Percentiles rank a stretch among this genome's conserved stretches.
These are phyloP conservation scores for Ctenochaetus hawaiiensis DNA, from an alignment of 2,797 vertebrate genomes.

Conservation along the genomic window DNA sequence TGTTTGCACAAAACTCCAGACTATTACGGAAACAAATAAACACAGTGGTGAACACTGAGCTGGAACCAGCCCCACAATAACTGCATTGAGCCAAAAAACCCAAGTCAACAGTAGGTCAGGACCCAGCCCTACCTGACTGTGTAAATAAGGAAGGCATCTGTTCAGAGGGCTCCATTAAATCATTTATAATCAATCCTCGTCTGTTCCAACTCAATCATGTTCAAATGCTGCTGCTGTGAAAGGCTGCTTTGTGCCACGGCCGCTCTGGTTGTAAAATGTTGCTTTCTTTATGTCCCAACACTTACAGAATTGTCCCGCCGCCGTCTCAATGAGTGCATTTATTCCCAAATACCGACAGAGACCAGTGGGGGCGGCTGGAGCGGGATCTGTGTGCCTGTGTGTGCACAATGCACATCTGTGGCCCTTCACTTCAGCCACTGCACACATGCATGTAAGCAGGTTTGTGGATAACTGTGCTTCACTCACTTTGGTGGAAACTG, in stretches of 20 bases:
- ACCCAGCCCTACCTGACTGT: conserved; percentile 63
- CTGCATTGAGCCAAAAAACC: conserved; percentile 61
- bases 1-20: conserved; percentile 19
- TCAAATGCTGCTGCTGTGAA: conserved; percentile 75
- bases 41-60: conserved; percentile 14
- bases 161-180: conserved; percentile 59
- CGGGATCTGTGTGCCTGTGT: conserved; percentile 42
- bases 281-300: conserved; percentile 87
- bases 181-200: conserved; percentile 72
- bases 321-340: conserved; percentile 83
- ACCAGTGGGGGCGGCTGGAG: conserved; percentile 60
- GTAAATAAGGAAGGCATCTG: conserved; percentile 70
- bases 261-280: conserved; percentile 80
- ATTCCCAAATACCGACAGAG: conserved; percentile 77
- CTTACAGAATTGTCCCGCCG: conserved; percentile 82
- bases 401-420: conserved; percentile 82
- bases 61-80: conserved; percentile 59
- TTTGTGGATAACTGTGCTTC: conserved; percentile 16
- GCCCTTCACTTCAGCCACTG: conserved; percentile 20
- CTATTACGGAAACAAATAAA: conserved; percentile 47
- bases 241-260: conserved; percentile 79
- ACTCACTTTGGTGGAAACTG: conserved; percentile 28
- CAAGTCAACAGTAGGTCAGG: conserved; percentile 53
- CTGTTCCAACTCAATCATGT: conserved; percentile 75
- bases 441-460: neutral